Conservation (phyloP, 1,140 invertebrate species). For the Psix sp. region DNA sequence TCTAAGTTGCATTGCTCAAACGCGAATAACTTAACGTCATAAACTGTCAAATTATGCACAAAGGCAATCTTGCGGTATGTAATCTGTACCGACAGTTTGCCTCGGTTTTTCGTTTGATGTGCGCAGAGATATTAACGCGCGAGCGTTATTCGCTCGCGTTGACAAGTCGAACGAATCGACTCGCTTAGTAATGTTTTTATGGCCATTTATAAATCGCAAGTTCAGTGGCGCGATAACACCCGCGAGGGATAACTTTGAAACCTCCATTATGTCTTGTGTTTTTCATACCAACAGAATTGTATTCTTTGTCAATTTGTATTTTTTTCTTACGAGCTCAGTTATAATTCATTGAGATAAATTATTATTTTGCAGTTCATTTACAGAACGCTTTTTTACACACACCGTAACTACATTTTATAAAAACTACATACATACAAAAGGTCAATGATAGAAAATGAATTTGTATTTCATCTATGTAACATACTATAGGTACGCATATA, state of each 20-base stretch:
- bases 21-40: not conserved
- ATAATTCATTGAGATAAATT: too few species aligned
- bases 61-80: not conserved
- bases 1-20: too few species aligned
- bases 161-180: conserved; percentile 31
- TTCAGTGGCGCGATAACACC: conserved; percentile 38
- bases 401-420: too few species aligned
- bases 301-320: too few species aligned
- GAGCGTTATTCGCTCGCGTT: not conserved
- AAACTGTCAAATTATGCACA: conserved; percentile 9
- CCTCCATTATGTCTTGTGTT: not conserved
- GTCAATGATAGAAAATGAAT: too few species aligned
- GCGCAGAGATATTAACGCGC: not conserved
- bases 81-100: conserved; percentile 5
- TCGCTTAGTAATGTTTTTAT: conserved; percentile 15
- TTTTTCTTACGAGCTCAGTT: too few species aligned
- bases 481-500: too few species aligned
- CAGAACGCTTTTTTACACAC: too few species aligned
- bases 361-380: too few species aligned
- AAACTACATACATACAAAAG: too few species aligned
- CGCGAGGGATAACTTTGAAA: conserved; percentile 17
- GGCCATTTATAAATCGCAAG: conserved; percentile 25
- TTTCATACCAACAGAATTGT: not conserved
- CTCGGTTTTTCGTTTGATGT: conserved; percentile 5
- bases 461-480: too few species aligned